phyloP scores from a whole-genome alignment of 2,888 invertebrate species.

The Hololepta plana region DNA sequence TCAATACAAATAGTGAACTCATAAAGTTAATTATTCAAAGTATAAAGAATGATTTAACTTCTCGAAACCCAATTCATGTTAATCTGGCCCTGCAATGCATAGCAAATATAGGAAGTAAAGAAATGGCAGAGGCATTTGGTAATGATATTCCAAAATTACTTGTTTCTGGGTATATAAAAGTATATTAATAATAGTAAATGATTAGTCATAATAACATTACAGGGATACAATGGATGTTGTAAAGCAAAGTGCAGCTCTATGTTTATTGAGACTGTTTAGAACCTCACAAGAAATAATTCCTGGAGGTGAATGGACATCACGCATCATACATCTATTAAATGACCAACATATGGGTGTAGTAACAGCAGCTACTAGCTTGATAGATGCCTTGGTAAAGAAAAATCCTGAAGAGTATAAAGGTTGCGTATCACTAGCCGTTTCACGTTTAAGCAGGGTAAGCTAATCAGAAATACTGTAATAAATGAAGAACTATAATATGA shows the following conservation, averaged over 20 bases:
- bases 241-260: constrained; percentile 96
- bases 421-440: constrained; percentile 94
- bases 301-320: constrained; percentile 95
- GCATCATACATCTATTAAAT: constrained; percentile 95
- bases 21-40: constrained; percentile 98
- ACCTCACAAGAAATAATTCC: constrained; percentile 93
- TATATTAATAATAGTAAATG: constrained; percentile 2
- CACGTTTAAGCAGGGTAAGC: constrained; percentile 74
- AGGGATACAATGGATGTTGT: constrained; percentile 99
- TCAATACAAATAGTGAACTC: constrained; percentile 96
- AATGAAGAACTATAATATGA: constrained; percentile 3
- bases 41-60: constrained; percentile 95
- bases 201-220: constrained; percentile 8
- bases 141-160: constrained; percentile 95
- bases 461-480: constrained; percentile 4
- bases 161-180: constrained; percentile 80
- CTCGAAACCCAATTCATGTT: constrained; percentile 94
- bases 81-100: constrained; percentile 98
- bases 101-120: constrained; percentile 97
- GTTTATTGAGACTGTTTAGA: constrained; percentile 81
- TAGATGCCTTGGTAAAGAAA: constrained; percentile 95
- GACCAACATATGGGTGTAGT: constrained; percentile 99
- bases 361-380: constrained; percentile 93
- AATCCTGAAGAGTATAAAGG: constrained; percentile 99
- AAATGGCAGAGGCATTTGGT: constrained; percentile 99